Conservation (phyloP, 2,888 invertebrate genomes). For the Thereva unica region DNA sequence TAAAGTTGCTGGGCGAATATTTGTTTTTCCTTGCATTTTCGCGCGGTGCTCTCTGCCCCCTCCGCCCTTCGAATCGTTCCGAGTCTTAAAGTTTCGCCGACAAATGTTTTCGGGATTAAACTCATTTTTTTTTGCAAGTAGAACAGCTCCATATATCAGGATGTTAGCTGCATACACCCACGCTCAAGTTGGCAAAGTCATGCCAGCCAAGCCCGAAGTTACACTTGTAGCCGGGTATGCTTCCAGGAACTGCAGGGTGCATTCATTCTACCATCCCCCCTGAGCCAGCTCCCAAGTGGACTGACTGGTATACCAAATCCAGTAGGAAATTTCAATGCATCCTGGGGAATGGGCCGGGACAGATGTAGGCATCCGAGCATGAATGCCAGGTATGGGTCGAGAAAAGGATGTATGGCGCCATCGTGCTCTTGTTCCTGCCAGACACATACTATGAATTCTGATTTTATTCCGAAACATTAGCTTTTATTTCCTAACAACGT, state of each 20-base stretch:
- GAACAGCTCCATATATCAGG: conserved; percentile 21
- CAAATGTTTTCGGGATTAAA: conserved; percentile 30
- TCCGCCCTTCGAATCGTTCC: neutral
- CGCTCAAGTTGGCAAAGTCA: conserved; percentile 21
- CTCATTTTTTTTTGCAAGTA: conserved; percentile 15
- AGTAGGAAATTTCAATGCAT: conserved; percentile 21
- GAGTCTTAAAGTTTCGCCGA: conserved; percentile 17
- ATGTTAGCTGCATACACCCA: conserved; percentile 9
- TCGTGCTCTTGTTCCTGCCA: conserved; percentile 39
- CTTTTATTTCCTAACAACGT: conserved; percentile 42
- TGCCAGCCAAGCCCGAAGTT: conserved; percentile 28
- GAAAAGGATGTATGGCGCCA: conserved; percentile 38
- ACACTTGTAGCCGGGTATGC: conserved; percentile 32
- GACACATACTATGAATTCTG: conserved; percentile 42
- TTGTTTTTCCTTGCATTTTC: conserved; percentile 4
- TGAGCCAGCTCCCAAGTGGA: conserved; percentile 29
- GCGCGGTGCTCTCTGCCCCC: too few relatives aligned
- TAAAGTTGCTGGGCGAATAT: conserved; percentile 2
- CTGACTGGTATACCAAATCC: neutral
- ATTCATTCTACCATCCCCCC: neutral
- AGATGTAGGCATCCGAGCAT: conserved; percentile 33
- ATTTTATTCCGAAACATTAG: conserved; percentile 43
- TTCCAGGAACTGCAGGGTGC: conserved; percentile 22
- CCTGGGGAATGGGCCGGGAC: conserved; percentile 8
- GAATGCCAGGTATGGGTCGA: conserved; percentile 34